Evolutionary conservation across 2,888 invertebrate species (phyloP), one percentile per base, ranked within the genome.

Genomic region (Cremastobaeus sp.): DNA sequence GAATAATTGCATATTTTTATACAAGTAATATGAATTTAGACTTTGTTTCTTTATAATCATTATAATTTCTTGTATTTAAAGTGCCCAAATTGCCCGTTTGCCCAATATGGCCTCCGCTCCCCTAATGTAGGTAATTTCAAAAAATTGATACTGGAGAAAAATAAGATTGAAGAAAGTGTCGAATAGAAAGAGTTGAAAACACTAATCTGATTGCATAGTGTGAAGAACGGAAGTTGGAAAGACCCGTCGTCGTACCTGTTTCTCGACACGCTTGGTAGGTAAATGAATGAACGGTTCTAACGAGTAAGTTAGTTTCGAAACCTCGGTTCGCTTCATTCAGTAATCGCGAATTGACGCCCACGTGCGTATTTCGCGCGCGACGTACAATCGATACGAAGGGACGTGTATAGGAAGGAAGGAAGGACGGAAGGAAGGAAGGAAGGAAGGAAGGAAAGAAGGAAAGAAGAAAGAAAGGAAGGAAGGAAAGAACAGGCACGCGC

Each of bases 281-380:
- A 62, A 73, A 73, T 73, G 73, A 73, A 68, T 66, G 66, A 52
- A 65, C 48, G 59, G 30, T 30, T 52, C 54, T 60, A 69, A 72
- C 59, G 64, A 71, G 50, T 52, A 32, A 32, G 52, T 43, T 14
- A 35, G 66, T 73, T 73, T 66, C 73, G 68, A 73, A 66, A 73
- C 57, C 59, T 35, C 18, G 66, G 32, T 54, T 60, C 60, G 68
- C 43, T 69, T 65, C 74, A 74, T 74, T 74, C 69, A 74, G 74
- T 70, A 60, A 70, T 60, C 55, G 70, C 57, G 32, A 60, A 65
- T 64, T 48, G 64, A 70, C 74, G 74, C 74, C 74, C 60, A 74
- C 74, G 59, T 57, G 43, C 35, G 57, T 55, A 59, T 72, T 60
- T 62, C 57, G 69, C 64, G 65, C 62, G 70, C 62, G 34, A 30